Base-by-base conservation (phyloP, 2,888 invertebrate genomes). In the Dynastes tityus region DNA sequence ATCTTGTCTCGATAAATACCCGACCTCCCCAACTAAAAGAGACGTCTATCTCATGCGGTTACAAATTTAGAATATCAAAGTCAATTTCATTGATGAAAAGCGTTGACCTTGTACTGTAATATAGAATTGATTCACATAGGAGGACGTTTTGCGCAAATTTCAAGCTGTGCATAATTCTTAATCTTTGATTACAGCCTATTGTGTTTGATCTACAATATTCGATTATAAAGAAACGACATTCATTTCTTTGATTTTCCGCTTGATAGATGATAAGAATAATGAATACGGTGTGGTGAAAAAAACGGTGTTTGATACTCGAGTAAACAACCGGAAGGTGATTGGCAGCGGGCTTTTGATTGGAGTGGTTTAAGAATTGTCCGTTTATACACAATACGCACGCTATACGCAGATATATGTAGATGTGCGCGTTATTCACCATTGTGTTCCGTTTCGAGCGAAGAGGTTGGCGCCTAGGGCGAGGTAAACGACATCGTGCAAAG, bases 391-490 rank as follows among this genome's bases (percentile, higher is more conserved):
- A 55, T 55, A 22, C 22, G n/a, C 55, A 22, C 9, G 22, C 22
- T 55, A 49, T 40, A 45, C 65, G 16, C 40, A 67, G 22, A 68
- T 27, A 29, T 51, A 68, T 27, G 29, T 68, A 51, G 11, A 29
- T 22, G 29, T 27, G n/a, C 11, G 29, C 22, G 61, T 74, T 74
- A 74, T 74, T 74, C 73, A 74, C 73, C 27, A 73, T 73, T 61
- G 73, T 73, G 61, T 73, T 68, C 58, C 61, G 73, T 61, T 61
- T 29, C 61, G 37, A 73, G 58, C 73, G 61, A 58, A 74, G 61
- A 61, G 73, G 73, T 61, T 74, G 73, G 73, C 73, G 73, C 73
- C 73, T 61, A 27, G 61, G 73, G 73, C 73, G 73, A 74, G 73
- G 73, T 74, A 74, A 74, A 74, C 73, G 73, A 74, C 73, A 74